Percentiles rank a stretch among this genome's conserved stretches.
phyloP scores from a whole-genome alignment of 2,113 vertebrate species.

The Pipra filicauda region DNA sequence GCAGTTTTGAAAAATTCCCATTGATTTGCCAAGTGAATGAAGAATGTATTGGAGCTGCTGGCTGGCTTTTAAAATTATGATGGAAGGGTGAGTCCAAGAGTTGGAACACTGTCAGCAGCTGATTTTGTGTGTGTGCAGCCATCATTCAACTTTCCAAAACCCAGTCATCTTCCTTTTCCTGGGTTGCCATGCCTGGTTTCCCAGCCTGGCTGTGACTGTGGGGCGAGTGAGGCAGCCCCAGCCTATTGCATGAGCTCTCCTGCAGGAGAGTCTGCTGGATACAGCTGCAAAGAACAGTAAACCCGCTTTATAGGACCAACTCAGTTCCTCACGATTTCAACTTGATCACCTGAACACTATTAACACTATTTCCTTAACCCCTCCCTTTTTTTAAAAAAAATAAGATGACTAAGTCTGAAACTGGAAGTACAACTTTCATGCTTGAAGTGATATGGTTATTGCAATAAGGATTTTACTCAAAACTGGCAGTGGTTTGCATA shows the following conservation, averaged over 20 bases:
- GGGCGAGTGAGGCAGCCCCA: background rate
- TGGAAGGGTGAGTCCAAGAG: background rate
- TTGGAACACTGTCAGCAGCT: background rate
- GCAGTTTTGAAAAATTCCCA: background rate
- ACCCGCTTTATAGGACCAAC: background rate
- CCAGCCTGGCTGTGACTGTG: background rate
- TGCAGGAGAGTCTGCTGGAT: background rate
- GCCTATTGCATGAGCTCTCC: background rate
- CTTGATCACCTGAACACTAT: background rate
- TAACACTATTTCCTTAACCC: background rate
- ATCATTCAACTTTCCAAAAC: background rate
- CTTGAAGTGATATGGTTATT: background rate
- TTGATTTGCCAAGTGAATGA: background rate
- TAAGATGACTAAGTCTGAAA: background rate
- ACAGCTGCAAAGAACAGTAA: background rate
- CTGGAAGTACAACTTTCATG: background rate
- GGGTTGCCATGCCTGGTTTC: background rate
- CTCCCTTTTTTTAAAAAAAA: background rate
- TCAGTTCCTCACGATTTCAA: background rate
- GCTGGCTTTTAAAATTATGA: background rate
- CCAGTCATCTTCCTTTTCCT: fast-evolving
- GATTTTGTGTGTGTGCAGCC: background rate
- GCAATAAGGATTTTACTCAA: background rate
- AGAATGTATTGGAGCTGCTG: background rate
- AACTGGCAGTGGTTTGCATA: background rate